phyloP scores from a whole-genome alignment of 2,888 invertebrate species.

The Phyllotreta cruciferae region DNA sequence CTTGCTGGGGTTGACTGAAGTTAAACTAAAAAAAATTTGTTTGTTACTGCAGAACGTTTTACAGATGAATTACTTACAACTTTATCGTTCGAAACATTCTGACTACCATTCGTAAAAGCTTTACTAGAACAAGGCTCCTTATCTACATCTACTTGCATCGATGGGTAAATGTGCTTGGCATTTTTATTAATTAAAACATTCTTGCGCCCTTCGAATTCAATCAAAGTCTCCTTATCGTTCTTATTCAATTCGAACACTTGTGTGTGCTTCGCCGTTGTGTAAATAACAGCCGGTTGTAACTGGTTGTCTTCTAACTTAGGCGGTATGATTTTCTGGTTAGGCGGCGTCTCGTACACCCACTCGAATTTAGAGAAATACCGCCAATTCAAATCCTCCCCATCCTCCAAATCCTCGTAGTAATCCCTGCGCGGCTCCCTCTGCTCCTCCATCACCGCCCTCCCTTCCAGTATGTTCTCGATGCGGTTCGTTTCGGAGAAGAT shows the following conservation, averaged over 20 bases:
- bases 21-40: no score
- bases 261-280: slow-evolving; percentile 33
- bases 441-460: slow-evolving; percentile 28
- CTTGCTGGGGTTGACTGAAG: no score
- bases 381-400: slow-evolving; percentile 21
- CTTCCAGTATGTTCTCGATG: slow-evolving; percentile 38
- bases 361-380: slow-evolving; percentile 34
- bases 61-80: no score
- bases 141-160: slow-evolving; percentile 9
- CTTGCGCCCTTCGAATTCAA: slow-evolving; percentile 19
- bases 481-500: slow-evolving; percentile 35
- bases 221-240: slow-evolving; percentile 28
- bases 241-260: slow-evolving; percentile 41
- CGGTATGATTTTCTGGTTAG: slow-evolving; percentile 35
- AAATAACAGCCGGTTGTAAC: slow-evolving; percentile 41
- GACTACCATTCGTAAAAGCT: neutral
- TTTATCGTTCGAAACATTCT: no score
- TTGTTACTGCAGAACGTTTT: no score
- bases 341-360: slow-evolving; percentile 45
- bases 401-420: slow-evolving; percentile 14
- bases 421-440: neutral
- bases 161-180: slow-evolving; percentile 22
- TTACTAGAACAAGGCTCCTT: slow-evolving; percentile 8
- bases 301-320: slow-evolving; percentile 34
- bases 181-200: slow-evolving; percentile 24